These are phyloP conservation scores for Pentamera pediparva DNA, from an alignment of 53 echinoderm and acorn worm species.

Conservation along the genomic window DNA sequence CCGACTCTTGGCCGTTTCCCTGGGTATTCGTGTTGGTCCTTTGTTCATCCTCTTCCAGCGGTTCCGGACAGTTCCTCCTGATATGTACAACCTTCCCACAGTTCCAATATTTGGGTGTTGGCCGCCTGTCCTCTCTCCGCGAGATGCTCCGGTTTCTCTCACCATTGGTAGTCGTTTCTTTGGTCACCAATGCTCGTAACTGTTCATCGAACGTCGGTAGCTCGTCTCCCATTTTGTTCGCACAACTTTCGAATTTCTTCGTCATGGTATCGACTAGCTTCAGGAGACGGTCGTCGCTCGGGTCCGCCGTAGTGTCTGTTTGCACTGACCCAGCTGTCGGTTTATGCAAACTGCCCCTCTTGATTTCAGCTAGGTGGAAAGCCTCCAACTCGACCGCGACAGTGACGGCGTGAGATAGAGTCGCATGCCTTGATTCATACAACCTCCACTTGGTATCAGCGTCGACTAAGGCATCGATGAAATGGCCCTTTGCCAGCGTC, in stretches of 20 bases:
- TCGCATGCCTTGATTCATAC: conserved; percentile 11
- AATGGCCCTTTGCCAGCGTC: conserved; percentile 40
- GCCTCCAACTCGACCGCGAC: conserved; percentile 7
- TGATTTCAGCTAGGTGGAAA: conserved; percentile 4
- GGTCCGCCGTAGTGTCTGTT: background rate
- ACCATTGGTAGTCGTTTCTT: no score
- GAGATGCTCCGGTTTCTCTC: background rate
- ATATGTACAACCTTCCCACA: conserved; percentile 8
- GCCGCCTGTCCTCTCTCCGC: background rate
- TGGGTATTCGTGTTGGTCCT: background rate
- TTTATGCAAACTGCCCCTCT: background rate
- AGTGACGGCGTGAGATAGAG: background rate
- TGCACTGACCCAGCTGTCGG: conserved; percentile 5
- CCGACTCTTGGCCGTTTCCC: conserved; percentile 27
- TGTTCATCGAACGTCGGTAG: no score
- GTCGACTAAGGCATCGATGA: conserved; percentile 49
- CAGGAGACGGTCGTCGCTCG: no score
- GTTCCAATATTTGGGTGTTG: conserved; percentile 4
- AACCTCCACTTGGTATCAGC: conserved; percentile 34
- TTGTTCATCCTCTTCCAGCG: background rate
- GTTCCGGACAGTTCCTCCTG: conserved; percentile 1
- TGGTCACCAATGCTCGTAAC: no score
- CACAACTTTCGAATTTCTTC: background rate
- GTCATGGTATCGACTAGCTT: background rate
- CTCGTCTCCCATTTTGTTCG: background rate